phyloP scores from a whole-genome alignment of 2,113 vertebrate species.

The Arenaria interpres region DNA sequence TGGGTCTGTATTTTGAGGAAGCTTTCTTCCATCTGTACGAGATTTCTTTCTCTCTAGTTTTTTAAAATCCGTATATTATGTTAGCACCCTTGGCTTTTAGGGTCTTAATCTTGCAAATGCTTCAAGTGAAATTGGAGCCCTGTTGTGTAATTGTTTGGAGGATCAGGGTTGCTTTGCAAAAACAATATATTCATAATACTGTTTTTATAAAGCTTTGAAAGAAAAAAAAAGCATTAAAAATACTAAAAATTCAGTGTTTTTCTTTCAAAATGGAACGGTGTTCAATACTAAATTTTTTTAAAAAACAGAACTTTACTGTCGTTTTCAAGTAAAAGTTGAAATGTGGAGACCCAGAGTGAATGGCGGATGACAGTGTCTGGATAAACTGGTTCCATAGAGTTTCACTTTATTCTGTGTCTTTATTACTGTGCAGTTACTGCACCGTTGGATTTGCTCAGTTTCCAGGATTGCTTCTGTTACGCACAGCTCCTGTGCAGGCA shows the following conservation, averaged over 20 bases:
- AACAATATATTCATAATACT: neutral
- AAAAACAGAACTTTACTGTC: neutral
- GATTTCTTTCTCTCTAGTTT: constrained; percentile 2
- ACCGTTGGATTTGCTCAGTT: neutral
- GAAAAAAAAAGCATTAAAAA: neutral
- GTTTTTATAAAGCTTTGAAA: neutral
- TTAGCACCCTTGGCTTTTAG: neutral
- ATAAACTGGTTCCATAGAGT: neutral
- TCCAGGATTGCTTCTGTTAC: neutral
- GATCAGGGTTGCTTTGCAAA: neutral
- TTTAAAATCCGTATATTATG: neutral
- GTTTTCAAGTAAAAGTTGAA: neutral
- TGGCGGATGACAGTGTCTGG: neutral
- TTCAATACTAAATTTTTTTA: neutral
- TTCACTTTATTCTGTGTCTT: neutral
- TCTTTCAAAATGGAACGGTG: neutral
- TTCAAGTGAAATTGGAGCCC: neutral
- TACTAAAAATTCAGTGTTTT: neutral
- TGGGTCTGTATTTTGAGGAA: neutral
- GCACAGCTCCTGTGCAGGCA: neutral
- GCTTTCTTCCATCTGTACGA: neutral
- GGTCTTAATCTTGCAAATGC: neutral
- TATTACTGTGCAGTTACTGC: neutral
- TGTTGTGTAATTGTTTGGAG: neutral
- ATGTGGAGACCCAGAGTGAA: neutral